phyloP scores from a whole-genome alignment of 2,888 invertebrate genomes.

The Pollenia angustigena region DNA sequence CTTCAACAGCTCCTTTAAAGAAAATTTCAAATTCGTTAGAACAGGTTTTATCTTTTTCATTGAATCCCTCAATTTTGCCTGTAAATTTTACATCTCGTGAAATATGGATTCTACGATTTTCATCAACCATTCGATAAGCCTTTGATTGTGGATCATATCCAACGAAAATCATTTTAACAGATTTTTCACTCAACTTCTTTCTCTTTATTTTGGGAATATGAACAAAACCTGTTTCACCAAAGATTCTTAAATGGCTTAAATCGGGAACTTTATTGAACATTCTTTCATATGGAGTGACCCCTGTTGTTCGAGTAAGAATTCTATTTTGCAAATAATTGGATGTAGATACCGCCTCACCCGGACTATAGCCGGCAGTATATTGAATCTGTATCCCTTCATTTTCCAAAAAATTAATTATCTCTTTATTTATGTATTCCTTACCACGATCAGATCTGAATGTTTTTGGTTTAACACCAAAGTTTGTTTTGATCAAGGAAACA shows the following conservation, averaged over 20 bases:
- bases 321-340: conserved; percentile 23
- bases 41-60: background rate
- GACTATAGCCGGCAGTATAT: conserved; percentile 35
- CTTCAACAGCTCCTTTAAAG: background rate
- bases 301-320: too few species aligned
- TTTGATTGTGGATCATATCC: conserved; percentile 73
- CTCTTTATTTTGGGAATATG: conserved; percentile 66
- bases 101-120: conserved; percentile 7
- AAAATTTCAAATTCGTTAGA: conserved; percentile 13
- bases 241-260: background rate
- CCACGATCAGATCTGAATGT: too few species aligned
- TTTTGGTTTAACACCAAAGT: background rate
- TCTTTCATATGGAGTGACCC: too few species aligned
- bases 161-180: conserved; percentile 69
- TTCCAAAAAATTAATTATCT: conserved; percentile 8
- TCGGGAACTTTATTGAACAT: too few species aligned
- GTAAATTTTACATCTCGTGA: conserved; percentile 20
- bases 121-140: conserved; percentile 66
- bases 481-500: background rate
- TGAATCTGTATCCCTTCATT: conserved; percentile 19
- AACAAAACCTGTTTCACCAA: conserved; percentile 63
- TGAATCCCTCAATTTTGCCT: background rate
- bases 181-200: conserved; percentile 66
- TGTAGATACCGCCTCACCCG: background rate
- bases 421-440: conserved; percentile 11